Evolutionary conservation across 2,797 vertebrate species (phyloP), one percentile per base, ranked within the genome.

Genomic region (Hyperoplus immaculatus): DNA sequence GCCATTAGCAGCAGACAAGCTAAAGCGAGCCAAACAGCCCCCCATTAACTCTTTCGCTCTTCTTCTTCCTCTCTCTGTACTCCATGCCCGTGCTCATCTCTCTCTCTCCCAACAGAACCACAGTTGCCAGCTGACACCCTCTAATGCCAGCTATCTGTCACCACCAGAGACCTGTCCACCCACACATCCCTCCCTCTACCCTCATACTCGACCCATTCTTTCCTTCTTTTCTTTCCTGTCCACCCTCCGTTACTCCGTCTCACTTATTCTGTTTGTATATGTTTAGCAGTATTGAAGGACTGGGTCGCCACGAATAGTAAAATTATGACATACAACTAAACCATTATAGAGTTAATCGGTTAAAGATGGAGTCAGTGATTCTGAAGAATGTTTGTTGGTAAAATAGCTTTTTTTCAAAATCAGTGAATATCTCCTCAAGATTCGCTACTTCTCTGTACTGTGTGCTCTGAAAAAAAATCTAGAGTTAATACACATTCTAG

Each of bases 121-220:
- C 92, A 94, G 94, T 94, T 93, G 92, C 94, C 96, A 97, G 96
- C 96, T 96, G 95, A 96, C 94, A 94, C 94, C 89, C 94, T 94
- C 95, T 96, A 96, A 96, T 95, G 96, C 96, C 96, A 95, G 93
- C 89, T 93, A 96, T 96, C 94, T 92, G 94, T 96, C 95, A 97
- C 90, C 84, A 93, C 79, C 81, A 81, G 73, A 85, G 88, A 88
- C 82, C 87, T 94, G 90, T 94, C 94, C 94, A 93, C 94, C 94
- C 93, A 93, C 92, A 85, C 89, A 88, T 85, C 75, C 85, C 67
- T 81, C 80, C 70, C 79, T 81, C 65, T 42, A 68, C 76, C 29
- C 74, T 78, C 16, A n/a, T 74, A 74, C 78, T 49, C 59, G 1
- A 55, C 16, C 41, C 46, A n/a, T 81, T 78, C 57, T 65, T 60